Evolutionary conservation across 2,888 invertebrate species (phyloP).

Genomic region (Nemurella pictetii): DNA sequence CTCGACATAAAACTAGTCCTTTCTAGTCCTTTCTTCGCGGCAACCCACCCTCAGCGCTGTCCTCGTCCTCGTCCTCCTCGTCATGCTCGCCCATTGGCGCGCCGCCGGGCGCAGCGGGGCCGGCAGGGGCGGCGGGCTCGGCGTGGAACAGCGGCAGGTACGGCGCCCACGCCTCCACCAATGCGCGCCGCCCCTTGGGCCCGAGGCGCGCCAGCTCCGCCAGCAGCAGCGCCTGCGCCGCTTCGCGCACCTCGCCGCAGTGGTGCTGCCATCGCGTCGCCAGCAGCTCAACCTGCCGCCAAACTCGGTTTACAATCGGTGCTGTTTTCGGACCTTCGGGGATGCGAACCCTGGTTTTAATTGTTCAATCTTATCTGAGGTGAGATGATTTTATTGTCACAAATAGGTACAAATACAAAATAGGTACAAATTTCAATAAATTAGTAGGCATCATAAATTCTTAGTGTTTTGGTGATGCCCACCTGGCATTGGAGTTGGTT

Average conservation of each 20-base stretch:
- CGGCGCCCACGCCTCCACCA: conserved; percentile 96
- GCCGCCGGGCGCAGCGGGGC: not conserved
- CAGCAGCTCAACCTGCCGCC: conserved; percentile 80
- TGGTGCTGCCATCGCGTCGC: conserved; percentile 98
- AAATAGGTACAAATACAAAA: too few relatives aligned
- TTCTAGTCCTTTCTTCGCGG: too few relatives aligned
- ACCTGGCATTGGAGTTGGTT: too few relatives aligned
- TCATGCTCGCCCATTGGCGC: conserved; percentile 48
- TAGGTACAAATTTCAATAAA: too few relatives aligned
- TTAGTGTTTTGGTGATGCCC: too few relatives aligned
- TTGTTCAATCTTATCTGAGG: too few relatives aligned
- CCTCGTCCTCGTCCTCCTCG: conserved; percentile 79
- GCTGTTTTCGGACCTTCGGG: too few relatives aligned
- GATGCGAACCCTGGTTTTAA: too few relatives aligned
- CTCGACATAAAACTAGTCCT: too few relatives aligned
- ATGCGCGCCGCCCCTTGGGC: conserved; percentile 84
- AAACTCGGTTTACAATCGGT: too few relatives aligned
- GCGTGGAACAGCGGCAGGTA: conserved; percentile 81
- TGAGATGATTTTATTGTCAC: too few relatives aligned
- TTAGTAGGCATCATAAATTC: too few relatives aligned
- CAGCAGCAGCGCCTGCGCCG: conserved; percentile 91
- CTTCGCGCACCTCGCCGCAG: conserved; percentile 94
- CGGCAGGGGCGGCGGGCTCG: conserved; percentile 61
- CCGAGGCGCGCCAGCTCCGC: conserved; percentile 91
- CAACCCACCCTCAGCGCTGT: conserved; percentile 77